These are phyloP conservation scores for Synchiropus splendidus DNA, from an alignment of 2,113 vertebrate genomes.

Conservation along the genomic window DNA sequence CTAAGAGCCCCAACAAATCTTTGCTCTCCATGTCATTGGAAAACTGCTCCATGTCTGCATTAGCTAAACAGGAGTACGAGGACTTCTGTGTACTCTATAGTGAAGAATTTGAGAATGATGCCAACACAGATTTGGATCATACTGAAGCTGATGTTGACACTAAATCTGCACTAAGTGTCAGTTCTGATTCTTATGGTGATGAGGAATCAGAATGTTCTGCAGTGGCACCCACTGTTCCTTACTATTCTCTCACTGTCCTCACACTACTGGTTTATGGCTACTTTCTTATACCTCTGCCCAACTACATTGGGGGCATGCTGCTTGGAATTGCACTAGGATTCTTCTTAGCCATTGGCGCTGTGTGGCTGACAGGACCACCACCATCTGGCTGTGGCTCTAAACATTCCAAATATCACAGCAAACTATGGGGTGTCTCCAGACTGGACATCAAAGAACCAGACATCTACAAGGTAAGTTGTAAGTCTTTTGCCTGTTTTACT, in stretches of 20 bases:
- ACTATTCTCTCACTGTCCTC: slow-evolving; percentile 75
- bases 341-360: slow-evolving; percentile 78
- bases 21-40: slow-evolving; percentile 63
- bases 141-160: slow-evolving; percentile 36
- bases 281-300: slow-evolving; percentile 83
- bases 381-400: slow-evolving; percentile 49
- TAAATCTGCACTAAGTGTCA: slow-evolving; percentile 43
- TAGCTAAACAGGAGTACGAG: slow-evolving; percentile 87
- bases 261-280: slow-evolving; percentile 80
- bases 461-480: slow-evolving; percentile 76
- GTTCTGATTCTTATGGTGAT: slow-evolving; percentile 61
- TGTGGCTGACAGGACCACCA: slow-evolving; percentile 85
- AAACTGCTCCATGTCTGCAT: slow-evolving; percentile 80
- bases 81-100: slow-evolving; percentile 87
- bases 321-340: slow-evolving; percentile 85
- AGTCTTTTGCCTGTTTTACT: no score
- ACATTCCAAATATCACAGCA: slow-evolving; percentile 28
- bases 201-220: slow-evolving; percentile 48
- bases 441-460: slow-evolving; percentile 85
- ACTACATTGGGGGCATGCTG: slow-evolving; percentile 77
- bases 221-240: slow-evolving; percentile 64
- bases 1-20: slow-evolving; percentile 38
- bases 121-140: slow-evolving; percentile 65
- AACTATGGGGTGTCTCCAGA: slow-evolving; percentile 49
- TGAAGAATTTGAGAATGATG: slow-evolving; percentile 81